Evolutionary conservation across 2,113 vertebrate species (phyloP), one percentile per base, ranked within the genome.

Genomic region (Coracopsis vasa): DNA sequence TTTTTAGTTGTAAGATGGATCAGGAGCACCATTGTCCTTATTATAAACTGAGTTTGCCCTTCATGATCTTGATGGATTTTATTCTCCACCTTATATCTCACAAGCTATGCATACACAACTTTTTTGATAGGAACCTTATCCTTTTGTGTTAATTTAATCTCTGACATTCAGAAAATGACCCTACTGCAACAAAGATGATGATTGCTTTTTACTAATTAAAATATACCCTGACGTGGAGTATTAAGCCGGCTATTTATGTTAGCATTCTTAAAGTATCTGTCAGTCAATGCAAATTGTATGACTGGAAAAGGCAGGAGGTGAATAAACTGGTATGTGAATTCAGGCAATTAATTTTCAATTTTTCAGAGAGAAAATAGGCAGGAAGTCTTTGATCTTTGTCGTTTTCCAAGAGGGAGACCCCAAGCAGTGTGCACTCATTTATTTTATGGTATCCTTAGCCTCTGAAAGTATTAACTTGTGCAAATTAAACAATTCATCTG

Each of bases 331-430:
- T 86, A 39, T 45, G 65, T 82, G 93, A 92, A 97, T 94, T 78
- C 92, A 94, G 90, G 91, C 96, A 97, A 97, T 97, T 97, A 97
- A 96, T 96, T 96, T 95, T 92, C 72, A 94, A 79, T 78, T 95
- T 94, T 94, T 95, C 86, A 50, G 78, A 92, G 75, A 72, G 61
- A 95, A 97, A 95, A 96, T 86, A 94, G 87, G 35, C 77, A 94
- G 74, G 29, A 58, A 94, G 84, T 74, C 94, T 97, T 97, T 96
- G 96, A 97, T 94, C 88, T 95, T 83, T 89, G 72, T 88, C 41
- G 3, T 94, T 94, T 96, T 96, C 94, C 66, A 79, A 81, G 35
- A 90, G 56, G 58, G 73, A 78, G 66, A 94, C 93, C 47, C 50
- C 61, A 90, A 89, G 73, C 87, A 87, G 47, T 17, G 73, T 27